Conservation (phyloP, 1,140 invertebrate species). For the Popillia japonica region DNA sequence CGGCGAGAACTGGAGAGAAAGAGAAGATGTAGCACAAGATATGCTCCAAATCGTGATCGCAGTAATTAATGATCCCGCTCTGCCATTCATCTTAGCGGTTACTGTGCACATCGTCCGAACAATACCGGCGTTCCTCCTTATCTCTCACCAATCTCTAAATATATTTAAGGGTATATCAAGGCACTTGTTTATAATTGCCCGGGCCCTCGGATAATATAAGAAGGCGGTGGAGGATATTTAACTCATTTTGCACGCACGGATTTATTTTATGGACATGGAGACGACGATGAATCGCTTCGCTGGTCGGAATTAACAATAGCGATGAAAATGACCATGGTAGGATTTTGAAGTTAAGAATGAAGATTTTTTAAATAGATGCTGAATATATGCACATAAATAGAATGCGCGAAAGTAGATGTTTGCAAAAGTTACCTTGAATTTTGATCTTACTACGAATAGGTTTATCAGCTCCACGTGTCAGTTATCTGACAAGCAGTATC, state of each 20-base stretch:
- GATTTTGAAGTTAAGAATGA: background rate
- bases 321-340: background rate
- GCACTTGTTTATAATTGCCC: slow-evolving; percentile 38
- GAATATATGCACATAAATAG: too few species aligned
- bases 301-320: background rate
- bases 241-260: slow-evolving; percentile 35
- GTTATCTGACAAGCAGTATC: too few species aligned
- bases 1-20: slow-evolving; percentile 22
- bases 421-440: too few species aligned
- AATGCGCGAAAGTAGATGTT: too few species aligned
- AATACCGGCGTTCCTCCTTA: slow-evolving; percentile 40
- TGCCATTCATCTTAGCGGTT: slow-evolving; percentile 44
- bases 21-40: slow-evolving; percentile 43
- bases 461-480: too few species aligned
- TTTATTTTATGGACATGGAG: slow-evolving; percentile 6
- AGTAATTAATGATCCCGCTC: slow-evolving; percentile 47
- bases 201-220: slow-evolving; percentile 20
- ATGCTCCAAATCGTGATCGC: slow-evolving; percentile 50
- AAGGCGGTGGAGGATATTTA: slow-evolving; percentile 32
- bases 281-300: background rate
- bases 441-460: too few species aligned
- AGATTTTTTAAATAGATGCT: background rate
- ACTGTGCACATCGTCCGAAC: slow-evolving; percentile 25
- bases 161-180: slow-evolving; percentile 37
- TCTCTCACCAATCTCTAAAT: slow-evolving; percentile 37